Evolutionary conservation across 2,888 invertebrate genomes (phyloP).

Genomic region (Rhagonycha lutea): DNA sequence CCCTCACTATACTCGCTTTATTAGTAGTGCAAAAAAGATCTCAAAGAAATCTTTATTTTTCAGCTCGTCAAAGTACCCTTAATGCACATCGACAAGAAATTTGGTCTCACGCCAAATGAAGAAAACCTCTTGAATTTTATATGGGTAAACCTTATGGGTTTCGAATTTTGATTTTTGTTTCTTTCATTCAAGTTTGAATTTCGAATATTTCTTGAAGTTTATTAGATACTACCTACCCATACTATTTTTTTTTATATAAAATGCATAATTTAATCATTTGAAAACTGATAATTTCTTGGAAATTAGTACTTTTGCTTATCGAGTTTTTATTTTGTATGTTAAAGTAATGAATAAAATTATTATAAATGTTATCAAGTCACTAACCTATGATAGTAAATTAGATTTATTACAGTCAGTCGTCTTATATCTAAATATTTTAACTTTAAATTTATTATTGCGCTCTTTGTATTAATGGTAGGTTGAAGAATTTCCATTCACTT

Average conservation of each 20-base stretch:
- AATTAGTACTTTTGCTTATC: neutral
- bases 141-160: no score
- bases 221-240: no score
- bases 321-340: neutral
- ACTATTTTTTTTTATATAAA: no score
- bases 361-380: neutral
- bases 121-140: neutral
- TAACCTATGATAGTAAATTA: neutral
- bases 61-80: no score
- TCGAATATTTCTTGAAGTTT: neutral
- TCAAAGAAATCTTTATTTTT: no score
- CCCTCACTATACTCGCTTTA: no score
- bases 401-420: neutral
- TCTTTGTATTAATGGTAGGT: neutral
- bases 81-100: neutral
- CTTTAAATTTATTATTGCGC: neutral
- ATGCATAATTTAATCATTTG: no score
- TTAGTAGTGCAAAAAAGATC: no score
- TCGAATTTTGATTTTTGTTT: neutral
- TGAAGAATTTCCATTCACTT: conserved; percentile 13
- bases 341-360: neutral
- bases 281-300: neutral
- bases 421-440: neutral
- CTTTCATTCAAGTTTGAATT: neutral
- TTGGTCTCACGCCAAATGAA: neutral